Base-by-base conservation (phyloP, 1,140 invertebrate species). In the Holotrichia oblita region DNA sequence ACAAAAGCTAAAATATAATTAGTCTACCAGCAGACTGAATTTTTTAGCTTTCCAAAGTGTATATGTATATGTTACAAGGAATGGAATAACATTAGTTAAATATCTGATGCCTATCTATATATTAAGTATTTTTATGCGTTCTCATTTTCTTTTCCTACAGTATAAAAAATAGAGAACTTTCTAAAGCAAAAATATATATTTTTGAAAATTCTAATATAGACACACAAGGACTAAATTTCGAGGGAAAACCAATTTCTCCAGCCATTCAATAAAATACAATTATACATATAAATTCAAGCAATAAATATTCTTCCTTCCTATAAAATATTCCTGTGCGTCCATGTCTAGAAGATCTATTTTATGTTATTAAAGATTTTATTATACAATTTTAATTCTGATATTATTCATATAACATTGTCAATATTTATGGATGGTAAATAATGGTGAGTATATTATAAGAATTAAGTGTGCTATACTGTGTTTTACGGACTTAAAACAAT, bases 101-200 rank as follows among this genome's bases (percentile, higher is more conserved):
- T 69, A 69, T 34, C 24, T 34, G 2, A 69, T 69, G 22, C 27
- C 17, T 55, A 34, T 7, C 48, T 55, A 69, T 27, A 6, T 6
- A 69, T 69, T 69, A 69, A 27, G 61, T 69, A 69, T 69, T n/a
- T 20, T 27, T 69, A 69, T 27, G 22, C 61, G 17, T n/a, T 27
- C 61, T 69, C 61, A 69, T 69, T 9, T 34, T 69, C 61, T 14
- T 69, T n/a, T 14, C 9, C 44, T 48, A 48, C 44, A 48, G 22
- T 69, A 69, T 69, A 69, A 69, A 69, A 69, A 69, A 69, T 69
- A 69, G 61, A 69, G 61, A 69, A 69, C 61, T 69, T n/a, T 69
- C 22, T 34, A 69, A 69, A 27, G 61, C 61, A 22, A 69, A 69
- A 69, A 69, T 69, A 69, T n/a, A n/a, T 27, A 69, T 22, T 27